These are phyloP conservation scores for Amaurobius ferox DNA, from an alignment of 2,888 invertebrate species.

Conservation along the genomic window DNA sequence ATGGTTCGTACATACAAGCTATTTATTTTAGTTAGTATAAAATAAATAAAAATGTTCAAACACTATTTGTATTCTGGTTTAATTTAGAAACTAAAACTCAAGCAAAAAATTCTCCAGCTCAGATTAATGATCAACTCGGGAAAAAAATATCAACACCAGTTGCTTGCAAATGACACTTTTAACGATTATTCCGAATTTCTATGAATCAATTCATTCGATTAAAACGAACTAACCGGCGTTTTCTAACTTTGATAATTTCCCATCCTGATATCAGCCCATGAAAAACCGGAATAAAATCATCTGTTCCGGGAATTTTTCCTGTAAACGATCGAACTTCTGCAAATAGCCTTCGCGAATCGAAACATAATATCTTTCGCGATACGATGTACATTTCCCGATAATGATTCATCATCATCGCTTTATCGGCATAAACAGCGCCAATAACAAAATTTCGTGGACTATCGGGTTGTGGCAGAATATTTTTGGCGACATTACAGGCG, in stretches of 20 bases:
- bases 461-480: slow-evolving; percentile 68
- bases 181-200: not conserved
- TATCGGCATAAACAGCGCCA: slow-evolving; percentile 58
- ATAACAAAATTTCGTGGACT: slow-evolving; percentile 43
- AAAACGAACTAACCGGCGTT: not conserved
- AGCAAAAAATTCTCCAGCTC: not conserved
- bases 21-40: no score
- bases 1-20: no score
- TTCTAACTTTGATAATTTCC: slow-evolving; percentile 21
- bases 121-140: not conserved
- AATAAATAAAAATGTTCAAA: no score
- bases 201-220: slow-evolving; percentile 10
- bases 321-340: slow-evolving; percentile 54
- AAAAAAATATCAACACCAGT: slow-evolving; percentile 3
- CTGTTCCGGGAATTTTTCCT: slow-evolving; percentile 33
- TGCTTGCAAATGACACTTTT: slow-evolving; percentile 4
- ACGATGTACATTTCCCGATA: slow-evolving; percentile 62
- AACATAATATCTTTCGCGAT: slow-evolving; percentile 65
- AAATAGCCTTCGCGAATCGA: slow-evolving; percentile 66
- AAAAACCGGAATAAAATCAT: slow-evolving; percentile 39
- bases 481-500: slow-evolving; percentile 56
- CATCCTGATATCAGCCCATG: slow-evolving; percentile 9
- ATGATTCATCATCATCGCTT: slow-evolving; percentile 64
- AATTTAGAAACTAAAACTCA: not conserved
- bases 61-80: not conserved